phyloP scores from a whole-genome alignment of 2,888 invertebrate genomes.

The Erynnis tages region DNA sequence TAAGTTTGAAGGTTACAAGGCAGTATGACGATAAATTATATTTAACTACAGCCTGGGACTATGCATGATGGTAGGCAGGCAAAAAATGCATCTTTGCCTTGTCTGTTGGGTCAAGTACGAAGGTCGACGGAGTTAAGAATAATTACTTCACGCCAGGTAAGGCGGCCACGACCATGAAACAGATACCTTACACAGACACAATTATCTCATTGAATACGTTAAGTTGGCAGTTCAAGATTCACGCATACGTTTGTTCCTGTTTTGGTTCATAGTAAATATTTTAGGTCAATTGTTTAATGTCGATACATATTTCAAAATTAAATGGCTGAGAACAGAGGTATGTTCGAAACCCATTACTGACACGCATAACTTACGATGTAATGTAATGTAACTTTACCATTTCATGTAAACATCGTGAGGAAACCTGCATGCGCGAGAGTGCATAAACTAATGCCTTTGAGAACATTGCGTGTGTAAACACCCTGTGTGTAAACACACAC shows the following conservation, averaged over 20 bases:
- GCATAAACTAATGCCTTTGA: no score
- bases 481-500: no score
- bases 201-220: constrained; percentile 6
- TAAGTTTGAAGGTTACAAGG: neutral
- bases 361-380: no score
- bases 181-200: constrained; percentile 4
- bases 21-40: neutral
- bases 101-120: constrained; percentile 16
- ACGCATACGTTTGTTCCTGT: neutral
- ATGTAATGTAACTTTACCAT: no score
- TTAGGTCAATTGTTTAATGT: no score
- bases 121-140: constrained; percentile 20
- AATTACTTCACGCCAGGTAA: constrained; percentile 7
- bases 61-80: constrained; percentile 6
- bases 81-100: constrained; percentile 9
- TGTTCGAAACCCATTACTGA: no score
- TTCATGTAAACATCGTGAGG: no score
- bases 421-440: no score
- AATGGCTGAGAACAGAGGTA: no score
- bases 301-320: no score
- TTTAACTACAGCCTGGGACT: neutral
- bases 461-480: no score
- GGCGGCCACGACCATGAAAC: constrained; percentile 23
- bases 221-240: neutral
- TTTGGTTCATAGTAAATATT: neutral